Percentiles rank a stretch among this genome's conserved stretches.
These are phyloP conservation scores for Cuniculus paca DNA, from an alignment of 2,797 vertebrate genomes.

Conservation along the genomic window DNA sequence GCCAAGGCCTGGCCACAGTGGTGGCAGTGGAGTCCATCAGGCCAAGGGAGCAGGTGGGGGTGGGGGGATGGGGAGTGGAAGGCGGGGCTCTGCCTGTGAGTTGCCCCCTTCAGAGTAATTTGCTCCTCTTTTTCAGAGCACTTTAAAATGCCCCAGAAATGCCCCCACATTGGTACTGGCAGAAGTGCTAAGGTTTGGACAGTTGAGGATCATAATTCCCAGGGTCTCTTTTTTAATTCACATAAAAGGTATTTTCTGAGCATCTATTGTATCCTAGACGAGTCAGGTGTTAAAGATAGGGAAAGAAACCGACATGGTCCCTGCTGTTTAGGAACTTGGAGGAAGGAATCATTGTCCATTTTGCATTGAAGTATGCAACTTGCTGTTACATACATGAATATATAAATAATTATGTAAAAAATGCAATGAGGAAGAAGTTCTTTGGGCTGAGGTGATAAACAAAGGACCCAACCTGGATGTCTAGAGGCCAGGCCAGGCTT, in stretches of 20 bases:
- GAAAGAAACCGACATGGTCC: not conserved
- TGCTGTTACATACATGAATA: not conserved
- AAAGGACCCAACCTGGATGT: not conserved
- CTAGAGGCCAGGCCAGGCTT: not conserved
- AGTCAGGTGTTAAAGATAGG: not conserved
- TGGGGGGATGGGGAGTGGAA: not conserved
- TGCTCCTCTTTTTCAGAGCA: not conserved
- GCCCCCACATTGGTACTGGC: rapidly evolving
- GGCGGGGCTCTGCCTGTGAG: not conserved
- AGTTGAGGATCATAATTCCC: not conserved
- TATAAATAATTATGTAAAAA: not conserved
- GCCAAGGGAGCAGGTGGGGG: not conserved
- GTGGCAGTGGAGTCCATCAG: rapidly evolving
- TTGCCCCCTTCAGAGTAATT: rapidly evolving
- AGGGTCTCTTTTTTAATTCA: not conserved
- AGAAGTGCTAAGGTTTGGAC: not conserved
- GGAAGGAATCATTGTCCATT: not conserved
- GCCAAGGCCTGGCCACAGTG: rapidly evolving
- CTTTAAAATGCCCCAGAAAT: not conserved
- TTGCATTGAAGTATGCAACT: not conserved
- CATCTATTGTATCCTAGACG: not conserved
- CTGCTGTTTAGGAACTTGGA: not conserved
- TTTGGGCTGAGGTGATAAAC: not conserved
- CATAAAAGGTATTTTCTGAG: not conserved
- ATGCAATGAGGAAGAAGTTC: not conserved